Evolutionary conservation across 2,888 invertebrate species (phyloP).

Genomic region (Spisula subtruncata): DNA sequence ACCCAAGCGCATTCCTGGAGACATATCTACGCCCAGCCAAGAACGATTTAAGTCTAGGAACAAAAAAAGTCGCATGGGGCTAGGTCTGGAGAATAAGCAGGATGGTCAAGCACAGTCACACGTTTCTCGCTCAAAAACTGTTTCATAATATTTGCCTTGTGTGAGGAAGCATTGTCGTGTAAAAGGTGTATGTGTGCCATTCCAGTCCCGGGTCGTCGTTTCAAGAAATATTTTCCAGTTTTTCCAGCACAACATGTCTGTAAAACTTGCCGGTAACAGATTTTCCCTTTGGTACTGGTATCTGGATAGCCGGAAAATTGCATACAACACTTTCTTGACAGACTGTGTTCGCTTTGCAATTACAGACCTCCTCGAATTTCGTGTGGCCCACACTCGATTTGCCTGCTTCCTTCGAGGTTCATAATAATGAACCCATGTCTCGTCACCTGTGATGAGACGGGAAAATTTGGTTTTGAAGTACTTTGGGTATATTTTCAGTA

Average conservation of each 20-base stretch:
- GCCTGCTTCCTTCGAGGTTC: slow-evolving; percentile 5
- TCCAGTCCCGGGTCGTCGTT: slow-evolving; percentile 36
- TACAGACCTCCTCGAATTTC: slow-evolving; percentile 17
- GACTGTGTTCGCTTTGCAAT: slow-evolving; percentile 43
- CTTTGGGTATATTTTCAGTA: neutral
- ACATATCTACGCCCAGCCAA: no score
- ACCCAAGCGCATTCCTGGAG: no score
- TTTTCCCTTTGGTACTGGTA: slow-evolving; percentile 50
- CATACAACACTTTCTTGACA: slow-evolving; percentile 45
- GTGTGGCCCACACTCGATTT: slow-evolving; percentile 27
- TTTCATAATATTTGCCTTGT: slow-evolving; percentile 52
- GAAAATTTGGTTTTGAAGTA: neutral
- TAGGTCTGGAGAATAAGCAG: slow-evolving; percentile 49
- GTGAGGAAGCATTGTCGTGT: slow-evolving; percentile 53
- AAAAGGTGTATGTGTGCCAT: slow-evolving; percentile 40
- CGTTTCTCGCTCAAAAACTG: slow-evolving; percentile 43
- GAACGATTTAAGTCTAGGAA: no score
- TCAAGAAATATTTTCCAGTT: slow-evolving; percentile 27
- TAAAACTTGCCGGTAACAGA: slow-evolving; percentile 47
- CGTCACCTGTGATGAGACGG: neutral
- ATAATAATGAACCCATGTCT: neutral
- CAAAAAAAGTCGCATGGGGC: slow-evolving; percentile 34
- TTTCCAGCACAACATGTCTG: slow-evolving; percentile 38
- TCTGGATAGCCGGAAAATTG: slow-evolving; percentile 39
- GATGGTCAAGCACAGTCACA: slow-evolving; percentile 46